Conservation (phyloP, 2,113 vertebrate genomes). For the Rhipidura dahli region DNA sequence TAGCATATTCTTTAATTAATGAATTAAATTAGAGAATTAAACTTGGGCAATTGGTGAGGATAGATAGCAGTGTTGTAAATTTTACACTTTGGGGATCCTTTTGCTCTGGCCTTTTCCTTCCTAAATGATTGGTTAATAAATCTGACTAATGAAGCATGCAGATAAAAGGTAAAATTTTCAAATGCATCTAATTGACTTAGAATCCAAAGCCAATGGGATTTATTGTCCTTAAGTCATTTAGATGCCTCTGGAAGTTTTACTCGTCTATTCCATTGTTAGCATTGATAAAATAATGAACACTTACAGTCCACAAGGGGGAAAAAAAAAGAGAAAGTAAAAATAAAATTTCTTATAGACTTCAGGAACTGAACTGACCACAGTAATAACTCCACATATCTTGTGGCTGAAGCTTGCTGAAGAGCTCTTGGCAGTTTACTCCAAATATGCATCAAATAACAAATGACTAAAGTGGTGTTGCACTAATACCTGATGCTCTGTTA, state of each 20-base stretch:
- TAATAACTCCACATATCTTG: not conserved
- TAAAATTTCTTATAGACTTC: not conserved
- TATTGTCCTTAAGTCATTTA: conserved; percentile 56
- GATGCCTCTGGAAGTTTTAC: conserved; percentile 38
- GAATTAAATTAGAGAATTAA: conserved; percentile 67
- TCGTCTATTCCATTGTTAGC: conserved; percentile 33
- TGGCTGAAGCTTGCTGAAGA: not conserved
- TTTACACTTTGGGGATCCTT: conserved; percentile 62
- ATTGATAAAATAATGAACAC: conserved; percentile 50
- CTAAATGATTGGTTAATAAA: conserved; percentile 63
- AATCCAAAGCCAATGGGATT: conserved; percentile 54
- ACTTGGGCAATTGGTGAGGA: conserved; percentile 46
- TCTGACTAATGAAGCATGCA: conserved; percentile 58
- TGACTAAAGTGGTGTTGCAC: not conserved
- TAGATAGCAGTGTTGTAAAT: conserved; percentile 57
- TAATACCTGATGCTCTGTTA: not conserved
- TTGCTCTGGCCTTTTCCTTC: conserved; percentile 47
- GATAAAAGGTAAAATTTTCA: conserved; percentile 62
- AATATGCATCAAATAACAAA: not conserved
- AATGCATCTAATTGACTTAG: conserved; percentile 62
- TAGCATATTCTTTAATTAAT: conserved; percentile 68
- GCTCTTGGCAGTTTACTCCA: not conserved
- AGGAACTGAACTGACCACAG: not conserved
- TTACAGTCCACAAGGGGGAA: not conserved
- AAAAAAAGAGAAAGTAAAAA: not conserved